These are phyloP conservation scores for Bubo blakistoni DNA, from an alignment of 2,113 vertebrate species.

Conservation along the genomic window DNA sequence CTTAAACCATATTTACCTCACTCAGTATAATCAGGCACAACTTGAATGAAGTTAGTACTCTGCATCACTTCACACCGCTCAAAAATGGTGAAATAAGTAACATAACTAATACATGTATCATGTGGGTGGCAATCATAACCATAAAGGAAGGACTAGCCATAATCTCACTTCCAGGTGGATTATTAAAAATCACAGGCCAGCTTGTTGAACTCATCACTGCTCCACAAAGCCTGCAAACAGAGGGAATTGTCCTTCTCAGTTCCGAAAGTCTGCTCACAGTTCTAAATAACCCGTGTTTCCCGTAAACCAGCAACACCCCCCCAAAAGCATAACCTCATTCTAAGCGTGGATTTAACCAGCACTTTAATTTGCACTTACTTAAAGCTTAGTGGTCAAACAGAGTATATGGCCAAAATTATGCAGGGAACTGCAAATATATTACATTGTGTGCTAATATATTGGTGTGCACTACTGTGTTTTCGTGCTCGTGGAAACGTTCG, in stretches of 20 bases:
- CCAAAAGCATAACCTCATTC: not conserved
- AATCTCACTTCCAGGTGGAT: not conserved
- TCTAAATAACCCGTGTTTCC: not conserved
- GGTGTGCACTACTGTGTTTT: not conserved
- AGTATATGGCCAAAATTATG: not conserved
- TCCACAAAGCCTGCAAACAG: not conserved
- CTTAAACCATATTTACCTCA: not conserved
- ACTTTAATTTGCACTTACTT: not conserved
- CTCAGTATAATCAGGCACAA: not conserved
- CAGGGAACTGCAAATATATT: not conserved
- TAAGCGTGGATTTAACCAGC: not conserved
- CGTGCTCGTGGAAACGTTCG: not conserved
- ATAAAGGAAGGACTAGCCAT: not conserved
- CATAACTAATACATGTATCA: not conserved
- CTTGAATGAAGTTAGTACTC: not conserved
- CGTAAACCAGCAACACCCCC: not conserved
- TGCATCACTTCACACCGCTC: not conserved
- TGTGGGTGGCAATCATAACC: not conserved
- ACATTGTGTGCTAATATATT: not conserved
- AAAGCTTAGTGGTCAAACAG: not conserved
- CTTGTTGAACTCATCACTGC: not conserved
- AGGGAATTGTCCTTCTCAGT: not conserved
- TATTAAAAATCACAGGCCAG: not conserved
- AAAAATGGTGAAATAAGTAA: not conserved
- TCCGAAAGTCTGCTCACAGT: not conserved